Evolutionary conservation across 2,888 invertebrate species (phyloP).

Genomic region (Dysmachus trigonus): DNA sequence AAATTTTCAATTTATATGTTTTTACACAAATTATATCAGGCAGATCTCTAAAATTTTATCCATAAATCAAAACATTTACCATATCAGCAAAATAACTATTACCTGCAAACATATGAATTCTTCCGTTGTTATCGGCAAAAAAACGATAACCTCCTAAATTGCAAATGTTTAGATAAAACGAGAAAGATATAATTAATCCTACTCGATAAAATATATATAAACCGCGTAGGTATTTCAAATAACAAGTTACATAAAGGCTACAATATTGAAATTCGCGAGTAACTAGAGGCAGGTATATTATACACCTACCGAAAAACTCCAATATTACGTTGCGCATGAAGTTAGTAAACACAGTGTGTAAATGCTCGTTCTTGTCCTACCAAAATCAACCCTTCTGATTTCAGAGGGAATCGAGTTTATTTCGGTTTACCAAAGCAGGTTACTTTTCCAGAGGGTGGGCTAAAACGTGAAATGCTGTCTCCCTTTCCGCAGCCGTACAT

Average conservation of each 20-base stretch:
- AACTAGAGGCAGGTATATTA: background rate
- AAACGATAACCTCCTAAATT: background rate
- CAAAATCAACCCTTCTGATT: constrained; percentile 4
- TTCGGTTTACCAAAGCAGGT: constrained; percentile 30
- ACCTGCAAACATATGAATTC: background rate
- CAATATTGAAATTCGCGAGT: background rate
- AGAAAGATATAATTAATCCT: background rate
- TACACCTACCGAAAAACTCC: background rate
- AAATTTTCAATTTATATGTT: background rate
- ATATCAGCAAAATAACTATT: background rate
- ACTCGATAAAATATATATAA: background rate
- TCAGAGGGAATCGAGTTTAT: constrained; percentile 5
- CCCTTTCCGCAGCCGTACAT: constrained; percentile 6
- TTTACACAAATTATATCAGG: background rate
- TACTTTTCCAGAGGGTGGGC: background rate
- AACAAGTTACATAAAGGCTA: background rate
- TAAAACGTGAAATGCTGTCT: constrained; percentile 1
- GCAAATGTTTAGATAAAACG: background rate
- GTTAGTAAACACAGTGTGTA: background rate
- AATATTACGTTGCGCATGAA: background rate
- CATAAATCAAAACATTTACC: background rate
- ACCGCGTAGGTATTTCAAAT: background rate
- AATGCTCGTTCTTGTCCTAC: background rate
- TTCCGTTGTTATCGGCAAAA: background rate
- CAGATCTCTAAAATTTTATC: background rate